Percentiles rank a stretch among this genome's conserved stretches.
Conservation (phyloP, 2,797 vertebrate species). For the Protosalanx chinensis region DNA sequence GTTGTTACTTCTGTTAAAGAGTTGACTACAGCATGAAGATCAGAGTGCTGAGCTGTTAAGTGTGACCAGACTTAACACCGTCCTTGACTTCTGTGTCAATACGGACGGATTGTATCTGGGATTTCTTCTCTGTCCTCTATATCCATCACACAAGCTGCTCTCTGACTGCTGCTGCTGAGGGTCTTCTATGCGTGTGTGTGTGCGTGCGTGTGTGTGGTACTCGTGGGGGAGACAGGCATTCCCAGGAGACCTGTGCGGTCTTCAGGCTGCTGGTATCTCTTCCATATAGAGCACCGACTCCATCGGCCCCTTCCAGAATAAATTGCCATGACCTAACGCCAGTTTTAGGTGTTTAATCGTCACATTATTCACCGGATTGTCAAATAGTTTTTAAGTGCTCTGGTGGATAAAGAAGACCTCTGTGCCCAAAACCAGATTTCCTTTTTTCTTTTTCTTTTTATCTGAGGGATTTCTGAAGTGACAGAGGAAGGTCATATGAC, state of each 20-base stretch:
- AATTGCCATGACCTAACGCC: constrained; percentile 59
- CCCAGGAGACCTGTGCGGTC: constrained; percentile 56
- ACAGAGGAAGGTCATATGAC: constrained; percentile 67
- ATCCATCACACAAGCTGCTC: not conserved
- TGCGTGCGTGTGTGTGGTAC: constrained; percentile 25
- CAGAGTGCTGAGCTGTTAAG: not conserved
- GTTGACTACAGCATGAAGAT: not conserved
- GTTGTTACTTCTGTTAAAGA: not conserved
- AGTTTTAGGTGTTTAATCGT: constrained; percentile 67
- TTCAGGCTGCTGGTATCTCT: constrained; percentile 64
- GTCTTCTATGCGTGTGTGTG: not conserved
- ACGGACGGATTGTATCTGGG: not conserved
- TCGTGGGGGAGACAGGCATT: constrained; percentile 50
- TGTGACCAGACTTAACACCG: not conserved
- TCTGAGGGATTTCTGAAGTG: constrained; percentile 55
- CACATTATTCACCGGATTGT: constrained; percentile 70
- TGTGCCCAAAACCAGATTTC: constrained; percentile 46
- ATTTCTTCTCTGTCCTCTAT: not conserved
- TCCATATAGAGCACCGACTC: constrained; percentile 52
- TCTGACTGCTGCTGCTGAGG: not conserved
- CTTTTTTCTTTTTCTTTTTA: constrained; percentile 38
- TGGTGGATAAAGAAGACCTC: constrained; percentile 68
- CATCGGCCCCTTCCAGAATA: constrained; percentile 51
- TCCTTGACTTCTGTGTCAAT: not conserved
- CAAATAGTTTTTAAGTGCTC: constrained; percentile 58